Evolutionary conservation across 2,888 invertebrate species (phyloP).

Genomic region (Ormyrus thymus): DNA sequence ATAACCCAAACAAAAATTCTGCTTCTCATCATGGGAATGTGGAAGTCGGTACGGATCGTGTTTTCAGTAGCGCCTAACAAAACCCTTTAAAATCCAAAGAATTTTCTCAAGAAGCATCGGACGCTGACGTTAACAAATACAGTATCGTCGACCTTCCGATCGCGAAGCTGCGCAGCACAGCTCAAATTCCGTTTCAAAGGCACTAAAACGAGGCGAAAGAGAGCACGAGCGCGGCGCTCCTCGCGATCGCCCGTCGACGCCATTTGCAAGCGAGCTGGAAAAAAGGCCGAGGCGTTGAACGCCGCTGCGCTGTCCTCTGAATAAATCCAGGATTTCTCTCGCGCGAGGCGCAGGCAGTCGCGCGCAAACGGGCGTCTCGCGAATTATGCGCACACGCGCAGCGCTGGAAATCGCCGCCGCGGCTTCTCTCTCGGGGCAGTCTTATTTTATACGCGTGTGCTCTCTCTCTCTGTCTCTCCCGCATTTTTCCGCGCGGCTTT

Average conservation of each 20-base stretch:
- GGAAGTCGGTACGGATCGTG: not conserved
- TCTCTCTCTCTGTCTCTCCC: too few relatives aligned
- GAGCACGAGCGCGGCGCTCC: not conserved
- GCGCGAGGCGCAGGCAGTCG: not conserved
- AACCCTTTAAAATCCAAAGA: not conserved
- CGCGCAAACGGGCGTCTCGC: not conserved
- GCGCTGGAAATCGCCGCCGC: not conserved
- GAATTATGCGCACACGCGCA: conserved; percentile 11
- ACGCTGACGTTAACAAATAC: not conserved
- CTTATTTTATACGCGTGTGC: too few relatives aligned
- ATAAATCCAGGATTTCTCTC: conserved; percentile 41
- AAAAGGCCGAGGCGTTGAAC: not conserved
- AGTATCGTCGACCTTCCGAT: not conserved
- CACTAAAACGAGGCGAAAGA: not conserved
- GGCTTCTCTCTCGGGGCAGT: too few relatives aligned
- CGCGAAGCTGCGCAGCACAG: not conserved
- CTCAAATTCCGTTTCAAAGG: conserved; percentile 11
- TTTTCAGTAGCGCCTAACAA: conserved; percentile 1
- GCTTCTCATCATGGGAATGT: not conserved
- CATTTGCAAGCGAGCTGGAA: conserved; percentile 15
- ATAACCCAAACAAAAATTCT: not conserved
- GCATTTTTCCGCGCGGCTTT: too few relatives aligned
- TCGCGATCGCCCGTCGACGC: too few relatives aligned
- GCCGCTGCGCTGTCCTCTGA: conserved; percentile 32
- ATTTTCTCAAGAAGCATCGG: not conserved